Evolutionary conservation across 1,140 invertebrate genomes (phyloP), one percentile per base, ranked within the genome.

Genomic region (Coptotermes formosanus): DNA sequence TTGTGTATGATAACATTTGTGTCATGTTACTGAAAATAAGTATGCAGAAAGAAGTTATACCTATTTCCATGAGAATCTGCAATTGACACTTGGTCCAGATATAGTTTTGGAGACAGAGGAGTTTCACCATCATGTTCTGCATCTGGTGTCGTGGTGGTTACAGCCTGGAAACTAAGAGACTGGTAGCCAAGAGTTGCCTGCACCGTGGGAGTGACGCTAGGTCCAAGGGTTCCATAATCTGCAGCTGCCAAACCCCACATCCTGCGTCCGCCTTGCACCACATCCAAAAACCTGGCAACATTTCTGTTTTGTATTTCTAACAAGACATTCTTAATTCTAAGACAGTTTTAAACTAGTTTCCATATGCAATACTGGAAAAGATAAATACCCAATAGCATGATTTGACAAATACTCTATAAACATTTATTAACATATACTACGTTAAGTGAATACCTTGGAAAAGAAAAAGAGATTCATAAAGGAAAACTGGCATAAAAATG

Each of bases 241-340:
- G 85, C 88, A 1, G 90, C 90, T 85, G 89, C 89, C 25, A 91
- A 89, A 32, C 88, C 88, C 84, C 89, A 89, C 86, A 91, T 90
- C 14, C 85, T 88, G 38, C 84, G 88, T 45, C 84, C 44, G 21
- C 88, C 88, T 59, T 89, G 89, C 82, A 82, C 87, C n/a, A 82
- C 86, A 52, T 89, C 89, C 3, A 88, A 84, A 86, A 90, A 88
- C 75, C 90, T 91, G 83, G 19, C 7, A 84, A 84, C n/a, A 84
- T 52, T 84, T 43, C 16, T 82, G 44, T 82, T 82, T 23, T 82
- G 25, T 82, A 44, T 21, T 30, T n/a, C 64, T 21, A 55, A 55
- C 19, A 16, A 55, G 52, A 19, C 14, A 19, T 55, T 16, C 4
- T 19, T 16, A 12, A 55, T 4, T 19, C 52, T 55, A 55, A 21